A percentile compares a stretch with the other conserved stretches of the same genome.
phyloP scores from a whole-genome alignment of 2,113 vertebrate genomes.

The Daubentonia madagascariensis region DNA sequence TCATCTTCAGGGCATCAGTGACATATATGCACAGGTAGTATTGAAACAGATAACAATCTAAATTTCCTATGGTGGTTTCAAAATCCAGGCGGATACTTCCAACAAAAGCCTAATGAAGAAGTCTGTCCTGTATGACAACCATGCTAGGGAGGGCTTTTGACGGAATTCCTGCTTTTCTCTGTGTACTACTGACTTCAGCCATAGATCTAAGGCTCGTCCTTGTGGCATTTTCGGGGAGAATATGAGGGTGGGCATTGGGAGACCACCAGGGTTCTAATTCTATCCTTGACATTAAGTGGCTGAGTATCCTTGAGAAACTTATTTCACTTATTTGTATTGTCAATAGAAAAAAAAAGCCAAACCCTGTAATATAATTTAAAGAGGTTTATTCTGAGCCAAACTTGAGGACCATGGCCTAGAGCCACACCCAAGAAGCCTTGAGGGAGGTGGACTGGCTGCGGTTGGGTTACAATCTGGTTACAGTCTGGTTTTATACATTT shows the following conservation, averaged over 20 bases:
- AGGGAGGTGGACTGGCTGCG: too few species aligned
- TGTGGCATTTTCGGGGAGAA: not conserved
- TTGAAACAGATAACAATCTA: not conserved
- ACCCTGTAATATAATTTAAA: too few species aligned
- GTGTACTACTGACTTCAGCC: not conserved
- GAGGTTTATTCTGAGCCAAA: too few species aligned
- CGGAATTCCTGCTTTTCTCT: not conserved
- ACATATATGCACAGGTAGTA: not conserved
- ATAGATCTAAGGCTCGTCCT: not conserved
- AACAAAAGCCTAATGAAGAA: not conserved
- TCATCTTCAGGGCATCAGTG: not conserved
- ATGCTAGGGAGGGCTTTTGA: not conserved
- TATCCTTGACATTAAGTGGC: not conserved
- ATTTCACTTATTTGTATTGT: not conserved
- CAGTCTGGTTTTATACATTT: too few species aligned
- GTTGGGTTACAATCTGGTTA: too few species aligned
- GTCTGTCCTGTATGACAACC: not conserved
- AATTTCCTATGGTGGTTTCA: not conserved
- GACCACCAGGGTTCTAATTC: not conserved
- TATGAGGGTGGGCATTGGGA: not conserved
- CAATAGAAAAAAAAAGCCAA: too few species aligned
- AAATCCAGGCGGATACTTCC: not conserved
- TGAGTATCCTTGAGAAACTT: not conserved
- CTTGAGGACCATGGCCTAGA: too few species aligned
- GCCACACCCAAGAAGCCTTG: too few species aligned